Evolutionary conservation across 2,113 vertebrate species (phyloP).

Genomic region (Amphiprion percula): DNA sequence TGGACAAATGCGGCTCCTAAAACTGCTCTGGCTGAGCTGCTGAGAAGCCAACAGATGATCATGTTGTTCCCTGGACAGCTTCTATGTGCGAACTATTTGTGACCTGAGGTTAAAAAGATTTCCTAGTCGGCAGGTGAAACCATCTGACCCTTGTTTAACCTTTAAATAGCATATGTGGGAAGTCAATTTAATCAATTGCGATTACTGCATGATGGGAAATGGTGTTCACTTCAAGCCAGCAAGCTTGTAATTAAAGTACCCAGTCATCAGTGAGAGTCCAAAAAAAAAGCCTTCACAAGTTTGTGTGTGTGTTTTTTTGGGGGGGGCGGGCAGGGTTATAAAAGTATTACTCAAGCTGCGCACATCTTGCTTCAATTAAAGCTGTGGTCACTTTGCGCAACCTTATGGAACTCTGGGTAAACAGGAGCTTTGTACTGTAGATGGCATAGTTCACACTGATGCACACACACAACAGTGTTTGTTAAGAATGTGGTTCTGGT

Average conservation of each 20-base stretch:
- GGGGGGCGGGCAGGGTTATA: conserved; percentile 51
- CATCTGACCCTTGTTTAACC: conserved; percentile 19
- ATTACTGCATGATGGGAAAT: conserved; percentile 77
- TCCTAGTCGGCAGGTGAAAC: conserved; percentile 25
- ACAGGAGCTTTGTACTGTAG: conserved; percentile 73
- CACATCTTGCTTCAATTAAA: conserved; percentile 82
- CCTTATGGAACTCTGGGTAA: conserved; percentile 78
- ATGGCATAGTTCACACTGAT: conserved; percentile 60
- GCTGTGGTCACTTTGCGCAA: conserved; percentile 81
- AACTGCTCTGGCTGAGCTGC: background rate
- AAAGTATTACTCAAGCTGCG: conserved; percentile 77
- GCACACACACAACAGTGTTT: conserved; percentile 41
- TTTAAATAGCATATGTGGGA: conserved; percentile 57
- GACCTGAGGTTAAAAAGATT: background rate
- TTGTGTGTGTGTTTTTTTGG: conserved; percentile 51
- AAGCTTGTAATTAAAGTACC: conserved; percentile 67
- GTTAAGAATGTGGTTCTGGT: conserved; percentile 62
- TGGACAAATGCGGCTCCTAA: background rate
- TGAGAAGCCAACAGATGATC: background rate
- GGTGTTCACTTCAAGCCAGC: conserved; percentile 41
- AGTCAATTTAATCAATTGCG: conserved; percentile 41
- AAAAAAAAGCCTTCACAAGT: conserved; percentile 52
- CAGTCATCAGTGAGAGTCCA: conserved; percentile 69
- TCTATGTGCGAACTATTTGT: background rate
- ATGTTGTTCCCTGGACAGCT: background rate